Evolutionary conservation across 2,113 vertebrate species (phyloP), one percentile per base, ranked within the genome.

Genomic region (Proteles cristata): DNA sequence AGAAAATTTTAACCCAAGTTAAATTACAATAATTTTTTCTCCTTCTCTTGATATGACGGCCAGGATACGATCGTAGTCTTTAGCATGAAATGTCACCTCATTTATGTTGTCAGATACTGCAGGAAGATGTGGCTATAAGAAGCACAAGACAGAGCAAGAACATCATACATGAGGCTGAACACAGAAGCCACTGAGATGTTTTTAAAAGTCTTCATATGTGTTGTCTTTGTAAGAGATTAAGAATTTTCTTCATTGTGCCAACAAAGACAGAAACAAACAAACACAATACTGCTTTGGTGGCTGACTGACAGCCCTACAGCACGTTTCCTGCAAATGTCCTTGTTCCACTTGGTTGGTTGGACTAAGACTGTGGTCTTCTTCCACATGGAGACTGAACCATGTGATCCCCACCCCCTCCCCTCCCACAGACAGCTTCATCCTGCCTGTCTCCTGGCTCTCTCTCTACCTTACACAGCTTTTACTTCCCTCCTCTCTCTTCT

Each of bases 91-190:
- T 12, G 98, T 98, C 7, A 98, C 99, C 97, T 99, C 99, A 50
- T 99, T 99, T 96, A 99, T 99, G 89, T 99, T 99, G 98, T 99
- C 99, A 90, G 99, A 99, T 81, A 99, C 97, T 33, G 99, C 99
- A 88, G 98, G 99, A 21, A 99, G 99, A 98, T 99, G 99, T 1
- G 99, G 97, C 99, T 99, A 93, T 39, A 97, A 98, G 28, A 97
- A 95, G 94, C 28, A 98, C 7, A 86, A 86, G 68, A 69, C 66
- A 96, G 43, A 68, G 50, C 3, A 26, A 58, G 73, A 76, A 74
- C 26, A 21, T 94, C 71, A 89, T 0, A 79, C 28, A 1, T 0
- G 4, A 73, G 43, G 17, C n/a, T 53, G 21, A 43, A 71, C 48
- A 69, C 26, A 21, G 25, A 63, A 43, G 26, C 45, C 25, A 11